Conservation (phyloP, 2,888 invertebrate genomes). For the Drosophila merina region DNA sequence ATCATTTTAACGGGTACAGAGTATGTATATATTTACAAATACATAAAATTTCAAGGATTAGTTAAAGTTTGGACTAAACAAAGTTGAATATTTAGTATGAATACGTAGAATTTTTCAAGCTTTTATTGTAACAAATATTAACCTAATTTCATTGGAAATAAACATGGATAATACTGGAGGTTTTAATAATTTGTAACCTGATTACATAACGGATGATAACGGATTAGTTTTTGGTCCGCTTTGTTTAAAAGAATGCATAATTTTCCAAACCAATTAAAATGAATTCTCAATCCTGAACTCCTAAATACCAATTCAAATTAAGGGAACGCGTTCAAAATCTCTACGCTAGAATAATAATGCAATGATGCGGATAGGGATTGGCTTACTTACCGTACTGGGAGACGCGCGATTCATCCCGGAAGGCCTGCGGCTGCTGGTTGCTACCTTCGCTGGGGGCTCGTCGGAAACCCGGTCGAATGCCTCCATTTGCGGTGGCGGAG, state of each 20-base stretch:
- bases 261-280: constrained; percentile 48
- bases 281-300: constrained; percentile 53
- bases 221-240: constrained; percentile 27
- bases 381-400: constrained; percentile 88
- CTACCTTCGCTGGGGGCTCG: constrained; percentile 84
- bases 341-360: constrained; percentile 19
- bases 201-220: constrained; percentile 5
- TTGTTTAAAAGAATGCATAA: constrained; percentile 29
- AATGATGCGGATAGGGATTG: background rate
- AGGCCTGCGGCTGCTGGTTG: constrained; percentile 86
- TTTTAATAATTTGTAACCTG: constrained; percentile 5
- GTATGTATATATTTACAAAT: background rate
- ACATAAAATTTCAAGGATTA: background rate
- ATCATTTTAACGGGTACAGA: too few relatives aligned
- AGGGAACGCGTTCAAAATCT: constrained; percentile 19
- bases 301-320: constrained; percentile 61
- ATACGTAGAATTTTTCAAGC: background rate
- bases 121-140: constrained; percentile 2
- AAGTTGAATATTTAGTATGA: background rate
- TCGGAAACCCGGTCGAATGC: constrained; percentile 82
- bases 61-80: background rate
- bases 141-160: constrained; percentile 1
- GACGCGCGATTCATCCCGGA: constrained; percentile 88
- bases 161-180: too few relatives aligned
- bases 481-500: constrained; percentile 29